These are phyloP conservation scores for Polyploca ridens DNA, from an alignment of 2,888 invertebrate genomes.

Conservation along the genomic window DNA sequence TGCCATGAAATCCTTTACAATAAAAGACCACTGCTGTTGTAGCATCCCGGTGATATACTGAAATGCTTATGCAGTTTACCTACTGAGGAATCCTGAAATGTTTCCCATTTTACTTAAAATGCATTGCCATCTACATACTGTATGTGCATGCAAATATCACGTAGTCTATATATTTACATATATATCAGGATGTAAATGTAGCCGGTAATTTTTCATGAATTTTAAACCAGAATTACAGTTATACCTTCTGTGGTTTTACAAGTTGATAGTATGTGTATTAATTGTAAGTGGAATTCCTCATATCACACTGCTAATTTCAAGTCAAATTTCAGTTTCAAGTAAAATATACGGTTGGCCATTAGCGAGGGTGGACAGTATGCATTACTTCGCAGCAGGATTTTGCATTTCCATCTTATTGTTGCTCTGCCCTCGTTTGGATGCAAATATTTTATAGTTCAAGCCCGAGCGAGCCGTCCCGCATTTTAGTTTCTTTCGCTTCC, in stretches of 20 bases:
- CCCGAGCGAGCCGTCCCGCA: conserved; percentile 60
- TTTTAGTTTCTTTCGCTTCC: conserved; percentile 72
- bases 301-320: conserved; percentile 42
- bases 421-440: conserved; percentile 73
- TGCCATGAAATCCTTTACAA: conserved; percentile 40
- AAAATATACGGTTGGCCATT: conserved; percentile 52
- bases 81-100: background rate
- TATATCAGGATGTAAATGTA: conserved; percentile 7
- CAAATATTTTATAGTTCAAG: conserved; percentile 79
- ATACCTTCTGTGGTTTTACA: background rate
- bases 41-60: conserved; percentile 24
- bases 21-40: conserved; percentile 32
- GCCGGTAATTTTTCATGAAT: conserved; percentile 12
- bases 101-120: conserved; percentile 7
- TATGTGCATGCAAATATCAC: conserved; percentile 5
- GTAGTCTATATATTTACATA: background rate
- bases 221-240: background rate
- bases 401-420: conserved; percentile 78
- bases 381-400: conserved; percentile 59
- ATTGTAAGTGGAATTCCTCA: conserved; percentile 33
- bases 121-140: conserved; percentile 9
- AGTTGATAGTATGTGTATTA: conserved; percentile 24
- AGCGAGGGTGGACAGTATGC: conserved; percentile 56
- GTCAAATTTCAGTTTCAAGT: conserved; percentile 29
- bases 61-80: conserved; percentile 21